Base-by-base conservation (phyloP, 2,113 vertebrate genomes). In the Pterocles gutturalis region DNA sequence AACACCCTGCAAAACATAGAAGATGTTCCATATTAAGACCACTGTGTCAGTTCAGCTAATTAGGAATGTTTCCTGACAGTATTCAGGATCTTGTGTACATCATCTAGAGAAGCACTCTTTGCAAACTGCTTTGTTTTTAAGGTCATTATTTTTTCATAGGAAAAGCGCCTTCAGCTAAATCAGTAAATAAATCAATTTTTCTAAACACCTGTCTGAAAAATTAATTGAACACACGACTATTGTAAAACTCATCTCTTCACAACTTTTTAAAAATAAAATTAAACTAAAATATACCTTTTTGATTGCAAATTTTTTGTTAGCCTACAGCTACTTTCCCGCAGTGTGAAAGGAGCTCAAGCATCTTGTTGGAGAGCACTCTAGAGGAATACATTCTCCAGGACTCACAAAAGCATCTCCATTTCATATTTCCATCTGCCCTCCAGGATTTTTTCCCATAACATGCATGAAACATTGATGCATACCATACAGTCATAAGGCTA, bases 371-470 rank as follows among this genome's bases (percentile, higher is more conserved):
- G 61, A 78, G 34, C 46, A 11, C 17, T 65, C 87, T 61, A 72
- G 54, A 69, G 71, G 61, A 90, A 55, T 65, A 49, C 3, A 1
- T 87, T 88, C 57, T 82, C 41, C 0, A 1, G 43, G 65, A 92
- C 64, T 88, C 60, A 36, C 13, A 51, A 85, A 93, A 80, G 25
- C 64, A 81, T 90, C 71, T 83, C 83, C 55, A 51, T 81, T 89
- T 94, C 55, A 13, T 92, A 66, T 94, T 90, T 83, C 76, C 87
- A 78, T 95, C 90, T 96, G 71, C 55, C 31, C 51, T 92, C 58
- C 76, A 60, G 88, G 71, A 83, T 76, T 94, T 95, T 91, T 93
- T 73, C 87, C 75, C 58, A n/a, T 86, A 83, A 79, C 0, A 0
- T 95, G 49, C 49, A 38, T 48, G 58, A 93, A 92, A 48, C 55